These are phyloP conservation scores for Dallia pectoralis DNA, from an alignment of 2,797 vertebrate genomes.

Conservation along the genomic window DNA sequence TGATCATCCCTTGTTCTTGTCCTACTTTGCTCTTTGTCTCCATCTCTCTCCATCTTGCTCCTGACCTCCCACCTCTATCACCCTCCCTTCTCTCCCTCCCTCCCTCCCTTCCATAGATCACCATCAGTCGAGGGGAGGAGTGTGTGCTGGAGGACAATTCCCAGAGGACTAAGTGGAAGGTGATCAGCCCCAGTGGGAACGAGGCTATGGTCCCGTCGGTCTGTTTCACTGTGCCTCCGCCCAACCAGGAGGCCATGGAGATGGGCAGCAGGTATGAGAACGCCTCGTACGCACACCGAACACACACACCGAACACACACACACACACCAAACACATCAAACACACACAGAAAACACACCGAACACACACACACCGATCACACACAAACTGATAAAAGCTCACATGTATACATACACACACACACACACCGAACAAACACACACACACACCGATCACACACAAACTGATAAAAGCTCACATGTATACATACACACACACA, in stretches of 20 bases:
- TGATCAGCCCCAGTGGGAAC: conserved; percentile 96
- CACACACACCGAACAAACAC: no score
- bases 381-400: not conserved
- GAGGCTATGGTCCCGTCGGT: conserved; percentile 98
- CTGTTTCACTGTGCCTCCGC: conserved; percentile 91
- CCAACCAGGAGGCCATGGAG: conserved; percentile 92
- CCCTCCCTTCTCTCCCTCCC: conserved; percentile 2
- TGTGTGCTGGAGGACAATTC: conserved; percentile 97
- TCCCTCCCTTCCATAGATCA: conserved; percentile 81
- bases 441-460: not conserved
- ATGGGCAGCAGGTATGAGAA: conserved; percentile 83
- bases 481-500: not conserved
- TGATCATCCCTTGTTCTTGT: conserved; percentile 16
- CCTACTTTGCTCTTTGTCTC: conserved; percentile 5
- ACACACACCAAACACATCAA: not conserved
- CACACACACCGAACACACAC: not conserved
- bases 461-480: not conserved
- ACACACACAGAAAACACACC: no score
- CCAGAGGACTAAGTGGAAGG: conserved; percentile 97
- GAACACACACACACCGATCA: not conserved
- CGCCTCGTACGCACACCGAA: not conserved
- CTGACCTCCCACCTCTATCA: not conserved
- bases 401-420: not conserved
- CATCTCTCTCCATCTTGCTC: not conserved
- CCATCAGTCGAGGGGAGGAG: conserved; percentile 91